Percentiles rank a stretch among this genome's conserved stretches.
Conservation (phyloP, 37 sponge, comb jelly and placozoan species). For the Lycopodina hypogea region DNA sequence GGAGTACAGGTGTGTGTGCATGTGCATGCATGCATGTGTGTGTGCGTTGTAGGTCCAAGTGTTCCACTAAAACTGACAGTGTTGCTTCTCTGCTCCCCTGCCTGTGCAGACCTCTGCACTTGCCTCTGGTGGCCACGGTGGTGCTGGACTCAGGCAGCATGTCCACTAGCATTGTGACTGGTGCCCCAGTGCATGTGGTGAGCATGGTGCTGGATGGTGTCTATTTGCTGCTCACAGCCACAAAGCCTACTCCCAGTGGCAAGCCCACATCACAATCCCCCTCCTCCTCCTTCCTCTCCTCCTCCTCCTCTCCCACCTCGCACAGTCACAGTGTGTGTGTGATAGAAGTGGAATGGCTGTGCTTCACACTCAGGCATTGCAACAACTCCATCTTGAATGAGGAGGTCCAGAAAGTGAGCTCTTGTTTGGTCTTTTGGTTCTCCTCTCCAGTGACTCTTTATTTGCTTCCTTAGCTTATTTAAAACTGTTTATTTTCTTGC, state of each 20-base stretch:
- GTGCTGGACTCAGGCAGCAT: conserved; percentile 47
- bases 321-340: conserved; percentile 62
- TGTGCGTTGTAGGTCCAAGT: conserved; percentile 13
- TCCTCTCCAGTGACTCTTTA: background rate
- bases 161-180: conserved; percentile 73
- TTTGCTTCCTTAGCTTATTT: background rate
- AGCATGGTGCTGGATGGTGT: conserved; percentile 53
- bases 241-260: background rate
- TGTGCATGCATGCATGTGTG: background rate
- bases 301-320: too few relatives aligned
- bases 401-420: conserved; percentile 29
- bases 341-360: conserved; percentile 72
- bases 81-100: background rate
- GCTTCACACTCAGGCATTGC: conserved; percentile 58
- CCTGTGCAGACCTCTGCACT: conserved; percentile 54
- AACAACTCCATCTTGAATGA: conserved; percentile 28
- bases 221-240: conserved; percentile 46
- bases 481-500: too few relatives aligned
- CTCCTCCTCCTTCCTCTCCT: background rate
- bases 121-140: conserved; percentile 47
- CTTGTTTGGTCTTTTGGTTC: background rate
- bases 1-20: conserved; percentile 73
- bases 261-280: background rate
- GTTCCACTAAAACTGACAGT: background rate
- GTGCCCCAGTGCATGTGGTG: conserved; percentile 56